A percentile compares a stretch with the other conserved stretches of the same genome.
These are phyloP conservation scores for Melanostoma mellinum DNA, from an alignment of 2,888 invertebrate genomes.

Conservation along the genomic window DNA sequence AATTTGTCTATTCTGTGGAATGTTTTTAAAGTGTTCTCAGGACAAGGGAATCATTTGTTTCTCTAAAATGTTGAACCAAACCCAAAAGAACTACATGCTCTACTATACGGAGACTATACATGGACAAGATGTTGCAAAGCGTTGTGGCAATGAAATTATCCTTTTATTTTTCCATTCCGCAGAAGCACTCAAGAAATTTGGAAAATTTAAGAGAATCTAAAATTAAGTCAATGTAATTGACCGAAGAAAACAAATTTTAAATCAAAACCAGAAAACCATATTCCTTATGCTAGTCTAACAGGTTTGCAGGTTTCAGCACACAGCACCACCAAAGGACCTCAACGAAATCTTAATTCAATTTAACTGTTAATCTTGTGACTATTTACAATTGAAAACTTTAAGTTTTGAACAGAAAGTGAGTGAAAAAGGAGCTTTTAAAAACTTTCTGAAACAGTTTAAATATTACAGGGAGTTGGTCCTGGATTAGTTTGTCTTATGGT, in stretches of 20 bases:
- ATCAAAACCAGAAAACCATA: conserved; percentile 47
- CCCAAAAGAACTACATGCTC: conserved; percentile 16
- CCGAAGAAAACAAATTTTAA: conserved; percentile 59
- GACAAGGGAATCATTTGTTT: conserved; percentile 63
- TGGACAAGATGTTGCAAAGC: not conserved
- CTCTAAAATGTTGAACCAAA: conserved; percentile 25
- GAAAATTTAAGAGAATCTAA: conserved; percentile 59
- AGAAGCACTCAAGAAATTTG: conserved; percentile 49
- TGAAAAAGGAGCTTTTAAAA: conserved; percentile 10
- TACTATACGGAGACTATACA: not conserved
- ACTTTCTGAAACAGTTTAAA: conserved; percentile 61
- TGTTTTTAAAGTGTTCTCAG: conserved; percentile 64
- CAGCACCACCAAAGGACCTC: conserved; percentile 25
- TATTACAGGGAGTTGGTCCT: conserved; percentile 11
- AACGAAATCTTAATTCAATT: conserved; percentile 56
- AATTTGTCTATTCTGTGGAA: conserved; percentile 65
- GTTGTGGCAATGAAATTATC: not conserved
- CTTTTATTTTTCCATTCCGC: conserved; percentile 27
- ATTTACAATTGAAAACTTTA: conserved; percentile 44
- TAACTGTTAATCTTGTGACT: conserved; percentile 44
- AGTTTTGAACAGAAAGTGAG: conserved; percentile 22
- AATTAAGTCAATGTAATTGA: conserved; percentile 67
- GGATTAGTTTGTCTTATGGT: too few relatives aligned
- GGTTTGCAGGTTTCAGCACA: not conserved
- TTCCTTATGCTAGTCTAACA: not conserved